A percentile compares a stretch with the other conserved stretches of the same genome.
These are phyloP conservation scores for Agrochola lota DNA, from an alignment of 2,888 invertebrate species.

Conservation along the genomic window DNA sequence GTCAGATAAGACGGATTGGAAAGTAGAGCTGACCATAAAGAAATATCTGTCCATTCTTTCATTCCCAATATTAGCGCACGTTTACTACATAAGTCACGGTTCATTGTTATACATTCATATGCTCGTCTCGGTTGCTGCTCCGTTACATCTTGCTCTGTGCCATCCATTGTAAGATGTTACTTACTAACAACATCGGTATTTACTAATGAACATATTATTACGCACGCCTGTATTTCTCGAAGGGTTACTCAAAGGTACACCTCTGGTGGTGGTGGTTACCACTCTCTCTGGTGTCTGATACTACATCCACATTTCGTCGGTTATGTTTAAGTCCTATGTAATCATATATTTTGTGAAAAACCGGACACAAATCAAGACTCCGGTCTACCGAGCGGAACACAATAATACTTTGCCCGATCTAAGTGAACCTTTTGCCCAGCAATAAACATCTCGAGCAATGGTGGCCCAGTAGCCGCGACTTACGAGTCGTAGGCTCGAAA, in stretches of 20 bases:
- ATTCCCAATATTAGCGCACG: neutral
- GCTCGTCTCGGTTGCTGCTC: slow-evolving; percentile 12
- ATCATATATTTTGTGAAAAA: neutral
- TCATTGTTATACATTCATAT: slow-evolving; percentile 30
- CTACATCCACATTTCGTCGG: neutral
- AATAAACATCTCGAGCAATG: no score
- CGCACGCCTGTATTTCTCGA: neutral
- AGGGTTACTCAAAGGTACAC: neutral
- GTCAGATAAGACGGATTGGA: neutral
- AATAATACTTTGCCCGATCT: neutral
- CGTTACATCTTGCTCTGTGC: slow-evolving; percentile 18
- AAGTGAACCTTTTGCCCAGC: neutral
- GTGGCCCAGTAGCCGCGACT: no score
- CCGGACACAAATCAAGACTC: no score
- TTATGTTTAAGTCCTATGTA: no score
- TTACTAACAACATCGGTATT: slow-evolving; percentile 1
- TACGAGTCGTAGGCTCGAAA: no score
- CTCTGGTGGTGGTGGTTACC: no score
- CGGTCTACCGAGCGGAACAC: neutral
- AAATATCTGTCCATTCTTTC: neutral
- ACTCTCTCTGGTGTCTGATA: no score
- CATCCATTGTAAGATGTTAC: neutral
- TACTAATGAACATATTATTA: neutral
- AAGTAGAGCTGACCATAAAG: neutral
- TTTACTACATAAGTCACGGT: neutral